Percentiles rank a stretch among this genome's conserved stretches.
These are phyloP conservation scores for Myotis pilosus DNA, from an alignment of 2,797 vertebrate species.

Conservation along the genomic window DNA sequence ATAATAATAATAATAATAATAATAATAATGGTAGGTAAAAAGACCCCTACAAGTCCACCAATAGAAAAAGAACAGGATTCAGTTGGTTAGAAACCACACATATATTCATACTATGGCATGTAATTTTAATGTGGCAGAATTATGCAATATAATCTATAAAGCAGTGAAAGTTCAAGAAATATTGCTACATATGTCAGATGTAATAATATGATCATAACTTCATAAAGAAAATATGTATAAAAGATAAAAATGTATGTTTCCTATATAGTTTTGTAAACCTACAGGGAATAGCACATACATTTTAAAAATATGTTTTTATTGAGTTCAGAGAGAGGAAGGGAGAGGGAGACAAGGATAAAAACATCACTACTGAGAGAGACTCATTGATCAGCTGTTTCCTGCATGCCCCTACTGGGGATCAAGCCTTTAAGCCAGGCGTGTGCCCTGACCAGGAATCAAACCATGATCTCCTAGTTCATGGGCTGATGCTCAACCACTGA, in stretches of 20 bases:
- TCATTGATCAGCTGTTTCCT: too few relatives aligned
- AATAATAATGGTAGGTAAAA: neutral
- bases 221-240: neutral
- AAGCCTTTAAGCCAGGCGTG: too few relatives aligned
- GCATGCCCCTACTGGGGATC: too few relatives aligned
- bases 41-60: neutral
- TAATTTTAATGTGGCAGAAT: neutral
- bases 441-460: too few relatives aligned
- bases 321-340: too few relatives aligned
- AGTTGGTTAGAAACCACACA: neutral
- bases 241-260: neutral
- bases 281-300: neutral
- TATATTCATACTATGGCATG: neutral
- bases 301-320: neutral
- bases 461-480: too few relatives aligned
- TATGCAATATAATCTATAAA: neutral
- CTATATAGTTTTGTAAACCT: neutral
- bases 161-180: neutral
- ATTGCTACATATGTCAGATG: neutral
- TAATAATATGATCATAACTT: neutral
- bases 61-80: neutral
- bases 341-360: too few relatives aligned
- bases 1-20: too few relatives aligned
- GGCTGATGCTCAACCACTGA: too few relatives aligned
- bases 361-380: too few relatives aligned